phyloP scores from a whole-genome alignment of 1,140 invertebrate genomes.

The Heliconius hermathena region DNA sequence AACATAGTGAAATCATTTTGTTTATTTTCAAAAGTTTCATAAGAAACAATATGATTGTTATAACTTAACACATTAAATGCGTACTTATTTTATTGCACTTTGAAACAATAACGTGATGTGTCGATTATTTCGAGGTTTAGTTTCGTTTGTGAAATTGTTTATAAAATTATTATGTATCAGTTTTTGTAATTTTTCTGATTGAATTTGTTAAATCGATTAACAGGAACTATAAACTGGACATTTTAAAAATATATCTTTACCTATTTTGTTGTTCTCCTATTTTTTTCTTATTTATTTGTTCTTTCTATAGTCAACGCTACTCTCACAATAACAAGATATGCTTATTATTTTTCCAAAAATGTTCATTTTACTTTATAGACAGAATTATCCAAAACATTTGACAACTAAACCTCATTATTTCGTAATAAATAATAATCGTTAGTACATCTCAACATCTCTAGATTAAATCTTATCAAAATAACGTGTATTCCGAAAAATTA shows the following conservation, averaged over 20 bases:
- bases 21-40: neutral
- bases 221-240: too few species aligned
- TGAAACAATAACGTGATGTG: conserved; percentile 13
- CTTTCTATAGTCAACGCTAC: too few species aligned
- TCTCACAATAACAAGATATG: too few species aligned
- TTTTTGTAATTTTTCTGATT: too few species aligned
- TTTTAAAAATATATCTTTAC: too few species aligned
- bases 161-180: neutral
- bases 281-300: too few species aligned
- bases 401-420: conserved; percentile 1
- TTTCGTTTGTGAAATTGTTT: neutral
- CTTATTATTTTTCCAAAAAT: too few species aligned
- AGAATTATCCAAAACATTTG: neutral
- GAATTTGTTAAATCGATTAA: too few species aligned
- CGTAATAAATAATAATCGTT: too few species aligned
- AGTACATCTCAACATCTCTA: neutral
- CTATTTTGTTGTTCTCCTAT: too few species aligned
- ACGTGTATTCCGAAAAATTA: neutral
- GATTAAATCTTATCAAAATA: neutral
- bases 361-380: too few species aligned
- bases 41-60: conserved; percentile 16
- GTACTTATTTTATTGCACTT: conserved; percentile 40
- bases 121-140: conserved; percentile 18
- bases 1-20: neutral
- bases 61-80: conserved; percentile 43